Evolutionary conservation across 2,797 vertebrate species (phyloP), one percentile per base, ranked within the genome.

Genomic region (Okamejei kenojei): DNA sequence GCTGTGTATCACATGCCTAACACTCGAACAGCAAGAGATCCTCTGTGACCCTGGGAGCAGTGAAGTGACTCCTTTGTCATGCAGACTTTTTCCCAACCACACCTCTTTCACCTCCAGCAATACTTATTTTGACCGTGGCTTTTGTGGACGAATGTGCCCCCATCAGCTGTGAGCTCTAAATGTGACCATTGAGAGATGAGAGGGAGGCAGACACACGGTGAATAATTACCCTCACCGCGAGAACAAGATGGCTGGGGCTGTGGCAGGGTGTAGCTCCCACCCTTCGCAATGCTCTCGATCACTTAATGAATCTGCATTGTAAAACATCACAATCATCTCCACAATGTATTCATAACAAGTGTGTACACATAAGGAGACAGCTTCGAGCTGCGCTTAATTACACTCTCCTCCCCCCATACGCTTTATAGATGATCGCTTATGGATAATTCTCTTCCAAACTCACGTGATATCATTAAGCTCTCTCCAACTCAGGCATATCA

Each of bases 71-170:
- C 61, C n/a, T 35, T 88, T 88, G 84, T 88, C n/a, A 8, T 35
- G 32, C 68, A 88, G n/a, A 21, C 65, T 65, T 88, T 88, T 88
- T 68, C 84, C n/a, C 82, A 86, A 58, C 26, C 80, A 84, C 82
- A 84, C 29, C 82, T 88, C 84, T 68, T n/a, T 88, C 84, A 88
- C 63, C 84, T 68, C 45, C 63, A 68, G 84, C 19, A 61, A 35
- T 88, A 88, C 68, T 88, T 88, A 88, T 88, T 88, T 21, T 68
- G n/a, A 68, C 35, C 8, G 84, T 35, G n/a, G n/a, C 32, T n/a
- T 88, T 88, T 35, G 84, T 88, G 84, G 63, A 88, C 32, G 84
- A 68, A 32, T n/a, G 1, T 68, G 61, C 35, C 65, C 68, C 63
- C 32, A n/a, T 68, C 63, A 68, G 84, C 84, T 68, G 63, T 11